These are phyloP conservation scores for Oscheius sp. DNA, from an alignment of 2,888 invertebrate genomes.

Conservation along the genomic window DNA sequence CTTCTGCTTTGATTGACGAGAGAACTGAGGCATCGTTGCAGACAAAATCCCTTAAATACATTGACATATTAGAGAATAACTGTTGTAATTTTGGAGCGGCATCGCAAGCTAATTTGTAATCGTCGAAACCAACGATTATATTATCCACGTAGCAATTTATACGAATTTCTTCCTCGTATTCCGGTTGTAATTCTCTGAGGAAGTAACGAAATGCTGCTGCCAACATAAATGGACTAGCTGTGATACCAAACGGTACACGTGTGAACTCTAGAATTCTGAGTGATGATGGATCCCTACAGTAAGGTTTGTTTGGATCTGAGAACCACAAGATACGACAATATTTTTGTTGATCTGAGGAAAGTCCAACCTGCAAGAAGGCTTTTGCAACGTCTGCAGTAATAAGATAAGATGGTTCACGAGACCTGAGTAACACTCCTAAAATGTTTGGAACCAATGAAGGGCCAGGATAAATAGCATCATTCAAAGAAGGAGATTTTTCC, in stretches of 20 bases:
- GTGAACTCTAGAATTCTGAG: neutral
- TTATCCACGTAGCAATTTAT: neutral
- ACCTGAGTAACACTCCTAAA: neutral
- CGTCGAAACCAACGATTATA: neutral
- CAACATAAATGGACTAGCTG: neutral
- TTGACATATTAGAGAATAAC: neutral
- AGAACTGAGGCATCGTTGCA: neutral
- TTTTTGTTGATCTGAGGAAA: neutral
- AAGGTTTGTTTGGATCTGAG: neutral
- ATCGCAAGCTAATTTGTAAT: neutral
- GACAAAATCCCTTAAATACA: neutral
- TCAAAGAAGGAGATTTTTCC: neutral
- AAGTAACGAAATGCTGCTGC: neutral
- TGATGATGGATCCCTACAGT: too few species aligned
- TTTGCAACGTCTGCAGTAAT: neutral
- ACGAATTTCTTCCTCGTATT: neutral
- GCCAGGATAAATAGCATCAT: neutral
- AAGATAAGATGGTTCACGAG: neutral
- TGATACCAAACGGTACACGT: neutral
- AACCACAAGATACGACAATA: constrained; percentile 8
- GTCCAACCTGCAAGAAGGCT: neutral
- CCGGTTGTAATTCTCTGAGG: neutral
- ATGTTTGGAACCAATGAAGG: constrained; percentile 6
- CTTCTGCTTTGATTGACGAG: too few species aligned
- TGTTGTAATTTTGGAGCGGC: neutral